Evolutionary conservation across 2,113 vertebrate genomes (phyloP), one percentile per base, ranked within the genome.

Genomic region (Callopanchax toddi): DNA sequence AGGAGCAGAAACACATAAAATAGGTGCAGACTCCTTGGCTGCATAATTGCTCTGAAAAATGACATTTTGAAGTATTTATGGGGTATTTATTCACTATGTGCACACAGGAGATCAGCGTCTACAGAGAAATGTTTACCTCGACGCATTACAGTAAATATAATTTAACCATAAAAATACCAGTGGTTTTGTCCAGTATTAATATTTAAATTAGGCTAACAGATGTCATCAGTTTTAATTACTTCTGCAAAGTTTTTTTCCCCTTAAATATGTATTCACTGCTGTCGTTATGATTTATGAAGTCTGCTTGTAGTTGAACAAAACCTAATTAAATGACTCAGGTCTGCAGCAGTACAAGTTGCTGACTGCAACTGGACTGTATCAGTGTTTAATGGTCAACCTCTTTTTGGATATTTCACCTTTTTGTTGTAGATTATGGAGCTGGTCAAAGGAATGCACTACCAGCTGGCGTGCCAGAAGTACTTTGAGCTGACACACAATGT

Each of bases 401-500:
- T 13, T 25, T 66, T 40, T 64, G 6, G 23, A 1, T 39, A 11
- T 23, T 9, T 39, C 34, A 11, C 34, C 9, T 10, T 21, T 74
- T 48, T 50, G 15, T 77, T 71, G 57, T 68, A 99, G 97, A 93
- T 99, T 81, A 81, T 98, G 93, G 97, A 99, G 62, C 87, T 98
- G 85, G 94, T 99, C 67, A 98, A 97, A 89, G 96, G 96, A 48
- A 95, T 96, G 93, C 96, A 99, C 90, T 99, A 92, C 85, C 97
- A 99, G 72, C 91, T 99, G 87, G 97, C 97, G 44, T 99, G 97
- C 88, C 97, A 99, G 87, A 99, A 99, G 83, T 98, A 96, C 92
- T 99, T 98, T 39, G 96, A 99, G 86, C 77, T 97, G 86, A 95
- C 92, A 0, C 97, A 99, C 83, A 93, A 93, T 70, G 97, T 99